Conservation (phyloP, 2,113 vertebrate genomes). For the Brienomyrus longianalis region DNA sequence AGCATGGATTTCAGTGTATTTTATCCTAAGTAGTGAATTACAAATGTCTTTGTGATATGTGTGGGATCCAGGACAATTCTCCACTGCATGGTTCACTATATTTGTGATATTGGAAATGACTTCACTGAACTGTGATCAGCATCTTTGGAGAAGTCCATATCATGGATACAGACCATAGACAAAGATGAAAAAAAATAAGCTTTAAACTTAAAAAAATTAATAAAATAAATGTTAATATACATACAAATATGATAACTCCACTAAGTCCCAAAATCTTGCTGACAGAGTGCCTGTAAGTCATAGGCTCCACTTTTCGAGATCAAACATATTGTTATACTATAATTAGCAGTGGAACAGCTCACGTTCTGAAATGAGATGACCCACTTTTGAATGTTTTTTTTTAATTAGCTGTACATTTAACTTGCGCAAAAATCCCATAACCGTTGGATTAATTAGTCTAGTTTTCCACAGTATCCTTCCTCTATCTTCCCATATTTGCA, state of each 20-base stretch:
- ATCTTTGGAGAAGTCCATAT: background rate
- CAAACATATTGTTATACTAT: constrained; percentile 36
- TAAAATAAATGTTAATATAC: background rate
- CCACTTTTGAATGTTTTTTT: constrained; percentile 42
- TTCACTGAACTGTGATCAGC: background rate
- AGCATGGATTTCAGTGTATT: background rate
- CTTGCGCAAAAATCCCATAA: constrained; percentile 1
- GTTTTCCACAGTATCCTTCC: background rate
- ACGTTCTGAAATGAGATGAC: constrained; percentile 39
- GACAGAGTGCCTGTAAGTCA: constrained; percentile 11
- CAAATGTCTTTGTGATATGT: background rate
- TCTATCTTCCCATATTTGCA: background rate
- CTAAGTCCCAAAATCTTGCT: background rate
- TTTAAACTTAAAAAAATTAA: background rate
- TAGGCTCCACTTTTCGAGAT: constrained; percentile 44
- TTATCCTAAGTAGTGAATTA: background rate
- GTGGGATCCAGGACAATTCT: background rate
- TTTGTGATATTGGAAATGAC: background rate
- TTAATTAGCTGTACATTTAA: constrained; percentile 48
- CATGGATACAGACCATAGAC: background rate
- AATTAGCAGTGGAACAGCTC: constrained; percentile 41
- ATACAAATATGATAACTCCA: background rate
- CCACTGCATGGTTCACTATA: background rate
- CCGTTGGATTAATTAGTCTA: constrained; percentile 14
- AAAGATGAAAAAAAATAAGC: background rate